Conservation (phyloP, 2,113 vertebrate species). For the Neofelis nebulosa region DNA sequence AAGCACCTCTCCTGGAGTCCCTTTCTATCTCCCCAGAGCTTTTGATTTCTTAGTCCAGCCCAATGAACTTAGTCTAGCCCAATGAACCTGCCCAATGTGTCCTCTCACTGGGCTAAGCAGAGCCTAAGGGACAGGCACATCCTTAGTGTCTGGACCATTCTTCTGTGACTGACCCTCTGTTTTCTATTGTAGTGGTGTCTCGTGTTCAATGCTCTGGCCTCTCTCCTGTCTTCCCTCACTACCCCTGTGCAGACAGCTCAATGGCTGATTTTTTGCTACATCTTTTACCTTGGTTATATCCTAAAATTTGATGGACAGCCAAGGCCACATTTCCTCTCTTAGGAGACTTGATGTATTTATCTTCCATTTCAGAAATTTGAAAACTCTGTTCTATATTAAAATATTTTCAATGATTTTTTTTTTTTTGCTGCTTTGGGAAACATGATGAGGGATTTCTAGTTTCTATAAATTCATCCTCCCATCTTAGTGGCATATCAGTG, state of each 20-base stretch:
- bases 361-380: background rate
- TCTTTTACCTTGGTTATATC: background rate
- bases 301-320: background rate
- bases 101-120: background rate
- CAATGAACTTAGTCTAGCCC: too few species aligned
- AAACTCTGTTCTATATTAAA: background rate
- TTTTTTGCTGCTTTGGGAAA: background rate
- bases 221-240: background rate
- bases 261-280: background rate
- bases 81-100: background rate
- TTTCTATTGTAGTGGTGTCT: background rate
- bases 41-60: background rate
- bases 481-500: background rate
- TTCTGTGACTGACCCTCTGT: background rate
- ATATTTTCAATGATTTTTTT: background rate
- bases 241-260: background rate
- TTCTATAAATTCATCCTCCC: background rate
- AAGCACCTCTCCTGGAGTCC: background rate
- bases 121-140: background rate
- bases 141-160: background rate
- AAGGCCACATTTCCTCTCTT: background rate
- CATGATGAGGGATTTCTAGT: background rate
- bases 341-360: background rate
- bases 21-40: background rate
- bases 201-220: background rate